phyloP scores from a whole-genome alignment of 2,797 vertebrate genomes.

The Acanthiza pusilla region DNA sequence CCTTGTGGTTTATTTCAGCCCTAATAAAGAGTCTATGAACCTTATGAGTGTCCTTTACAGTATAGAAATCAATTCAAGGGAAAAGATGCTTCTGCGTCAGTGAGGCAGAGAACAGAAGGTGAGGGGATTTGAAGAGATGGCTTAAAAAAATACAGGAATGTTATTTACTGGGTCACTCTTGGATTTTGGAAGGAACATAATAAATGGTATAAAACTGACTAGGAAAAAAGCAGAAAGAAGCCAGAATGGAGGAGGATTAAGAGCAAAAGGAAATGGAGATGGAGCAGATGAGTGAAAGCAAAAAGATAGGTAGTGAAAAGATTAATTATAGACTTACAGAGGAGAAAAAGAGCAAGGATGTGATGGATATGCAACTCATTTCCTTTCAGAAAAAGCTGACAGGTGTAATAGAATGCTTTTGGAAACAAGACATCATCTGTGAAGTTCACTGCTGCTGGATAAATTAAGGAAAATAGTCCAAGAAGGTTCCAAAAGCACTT shows the following conservation, averaged over 20 bases:
- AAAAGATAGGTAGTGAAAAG: not conserved
- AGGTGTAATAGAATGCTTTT: not conserved
- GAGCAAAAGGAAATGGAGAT: not conserved
- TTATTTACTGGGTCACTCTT: not conserved
- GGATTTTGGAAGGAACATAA: not conserved
- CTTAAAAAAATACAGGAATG: not conserved
- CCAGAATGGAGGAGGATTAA: not conserved
- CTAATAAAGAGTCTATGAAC: not conserved
- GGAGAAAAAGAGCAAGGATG: not conserved
- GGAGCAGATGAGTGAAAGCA: not conserved
- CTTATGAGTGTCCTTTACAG: not conserved
- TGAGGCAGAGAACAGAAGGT: not conserved
- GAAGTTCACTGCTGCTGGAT: not conserved
- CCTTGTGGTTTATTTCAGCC: not conserved
- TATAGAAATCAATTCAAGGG: not conserved
- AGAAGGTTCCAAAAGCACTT: not conserved
- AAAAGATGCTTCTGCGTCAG: not conserved
- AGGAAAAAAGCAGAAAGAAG: not conserved
- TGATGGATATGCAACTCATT: constrained; percentile 6
- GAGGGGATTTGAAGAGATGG: not conserved
- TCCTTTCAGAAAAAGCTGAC: constrained; percentile 19
- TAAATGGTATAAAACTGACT: not conserved
- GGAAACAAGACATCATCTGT: not conserved
- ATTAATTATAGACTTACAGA: constrained; percentile 1
- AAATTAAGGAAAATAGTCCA: not conserved